A percentile compares a stretch with the other conserved stretches of the same genome.
Conservation (phyloP, 2,888 invertebrate species). For the Sesia apiformis region DNA sequence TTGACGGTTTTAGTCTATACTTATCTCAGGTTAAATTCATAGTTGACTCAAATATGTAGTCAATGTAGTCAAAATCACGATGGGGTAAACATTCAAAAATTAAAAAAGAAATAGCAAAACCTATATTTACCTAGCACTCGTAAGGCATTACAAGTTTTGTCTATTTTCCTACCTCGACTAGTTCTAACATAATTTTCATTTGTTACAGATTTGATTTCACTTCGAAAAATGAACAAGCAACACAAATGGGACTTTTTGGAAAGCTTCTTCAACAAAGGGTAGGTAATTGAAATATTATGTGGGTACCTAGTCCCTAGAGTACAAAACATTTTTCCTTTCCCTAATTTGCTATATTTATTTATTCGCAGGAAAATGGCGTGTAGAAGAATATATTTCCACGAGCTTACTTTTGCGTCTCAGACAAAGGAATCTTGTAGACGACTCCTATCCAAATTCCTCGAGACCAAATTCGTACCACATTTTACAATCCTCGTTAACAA, state of each 20-base stretch:
- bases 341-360: conserved; percentile 9
- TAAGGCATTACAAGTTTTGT: too few species aligned
- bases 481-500: conserved; percentile 21
- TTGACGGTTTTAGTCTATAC: too few species aligned
- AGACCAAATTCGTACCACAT: conserved; percentile 19
- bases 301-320: background rate
- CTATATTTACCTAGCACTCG: too few species aligned
- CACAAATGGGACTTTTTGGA: conserved; percentile 42
- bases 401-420: conserved; percentile 23
- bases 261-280: conserved; percentile 30
- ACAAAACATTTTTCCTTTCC: too few species aligned
- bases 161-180: background rate
- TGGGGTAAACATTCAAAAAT: too few species aligned
- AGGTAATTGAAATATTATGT: conserved; percentile 31
- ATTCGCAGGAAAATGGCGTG: conserved; percentile 53
- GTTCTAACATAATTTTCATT: conserved; percentile 18
- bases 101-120: too few species aligned
- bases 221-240: conserved; percentile 45
- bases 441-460: conserved; percentile 22
- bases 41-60: too few species aligned
- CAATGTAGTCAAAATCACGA: too few species aligned
- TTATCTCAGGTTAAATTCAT: too few species aligned
- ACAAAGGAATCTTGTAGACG: conserved; percentile 25
- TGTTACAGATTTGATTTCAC: conserved; percentile 47
- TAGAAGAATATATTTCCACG: conserved; percentile 30